phyloP scores from a whole-genome alignment of 2,888 invertebrate genomes.

The Harpagoxenus sublaevis region DNA sequence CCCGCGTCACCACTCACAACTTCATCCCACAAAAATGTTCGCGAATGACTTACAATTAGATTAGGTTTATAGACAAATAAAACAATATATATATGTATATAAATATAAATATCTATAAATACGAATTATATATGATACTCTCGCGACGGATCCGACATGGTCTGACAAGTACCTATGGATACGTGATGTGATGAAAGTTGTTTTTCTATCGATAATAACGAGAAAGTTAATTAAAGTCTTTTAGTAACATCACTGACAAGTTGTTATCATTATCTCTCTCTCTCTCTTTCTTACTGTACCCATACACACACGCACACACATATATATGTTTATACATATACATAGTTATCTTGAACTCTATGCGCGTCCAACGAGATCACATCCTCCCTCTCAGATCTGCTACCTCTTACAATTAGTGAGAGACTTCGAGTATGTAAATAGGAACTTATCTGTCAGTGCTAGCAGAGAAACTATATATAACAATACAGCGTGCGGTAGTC shows the following conservation, averaged over 20 bases:
- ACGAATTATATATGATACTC: slow-evolving; percentile 57
- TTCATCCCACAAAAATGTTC: slow-evolving; percentile 31
- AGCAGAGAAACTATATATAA: slow-evolving; percentile 36
- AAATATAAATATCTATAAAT: slow-evolving; percentile 62
- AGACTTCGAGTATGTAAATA: slow-evolving; percentile 18
- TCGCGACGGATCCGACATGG: slow-evolving; percentile 71
- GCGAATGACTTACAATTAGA: slow-evolving; percentile 49
- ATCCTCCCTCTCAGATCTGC: slow-evolving; percentile 42
- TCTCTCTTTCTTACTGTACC: slow-evolving; percentile 39
- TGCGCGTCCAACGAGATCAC: slow-evolving; percentile 32
- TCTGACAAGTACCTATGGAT: slow-evolving; percentile 75
- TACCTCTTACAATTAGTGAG: slow-evolving; percentile 13
- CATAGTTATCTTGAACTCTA: slow-evolving; percentile 17
- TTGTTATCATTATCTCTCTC: slow-evolving; percentile 67
- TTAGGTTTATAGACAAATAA: slow-evolving; percentile 31
- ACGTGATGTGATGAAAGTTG: slow-evolving; percentile 81
- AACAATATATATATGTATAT: slow-evolving; percentile 54
- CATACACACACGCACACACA: background rate
- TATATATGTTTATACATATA: background rate
- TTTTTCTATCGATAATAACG: slow-evolving; percentile 71
- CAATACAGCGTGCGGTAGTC: slow-evolving; percentile 11
- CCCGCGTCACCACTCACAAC: background rate
- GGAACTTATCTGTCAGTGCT: slow-evolving; percentile 44
- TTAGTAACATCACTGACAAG: slow-evolving; percentile 73
- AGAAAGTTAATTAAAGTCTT: slow-evolving; percentile 77